Evolutionary conservation across 2,888 invertebrate species (phyloP).

Genomic region (Labia minor): DNA sequence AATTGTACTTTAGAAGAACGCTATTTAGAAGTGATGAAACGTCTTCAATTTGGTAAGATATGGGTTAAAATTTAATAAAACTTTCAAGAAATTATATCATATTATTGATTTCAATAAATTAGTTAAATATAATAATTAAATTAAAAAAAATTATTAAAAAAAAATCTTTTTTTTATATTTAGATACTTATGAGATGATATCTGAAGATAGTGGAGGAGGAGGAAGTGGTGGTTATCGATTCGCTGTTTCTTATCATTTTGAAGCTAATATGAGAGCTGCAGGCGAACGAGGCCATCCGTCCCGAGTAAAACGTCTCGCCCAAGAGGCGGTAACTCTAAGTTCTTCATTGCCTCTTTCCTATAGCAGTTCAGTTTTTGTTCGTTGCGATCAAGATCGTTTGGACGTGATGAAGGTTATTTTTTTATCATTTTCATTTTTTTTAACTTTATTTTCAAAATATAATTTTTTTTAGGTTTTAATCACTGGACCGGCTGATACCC

Average conservation of each 20-base stretch:
- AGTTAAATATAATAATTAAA: not conserved
- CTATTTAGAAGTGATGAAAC: slow-evolving; percentile 79
- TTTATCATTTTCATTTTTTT: slow-evolving; percentile 9
- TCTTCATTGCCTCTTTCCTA: slow-evolving; percentile 85
- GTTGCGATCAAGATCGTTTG: slow-evolving; percentile 85
- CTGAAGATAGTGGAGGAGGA: slow-evolving; percentile 56
- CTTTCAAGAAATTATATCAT: not conserved
- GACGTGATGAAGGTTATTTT: slow-evolving; percentile 83
- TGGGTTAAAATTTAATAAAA: slow-evolving; percentile 23
- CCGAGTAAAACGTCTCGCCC: slow-evolving; percentile 82
- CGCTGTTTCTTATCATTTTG: slow-evolving; percentile 80
- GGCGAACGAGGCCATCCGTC: slow-evolving; percentile 78
- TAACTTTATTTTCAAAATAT: not conserved
- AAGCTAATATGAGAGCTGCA: slow-evolving; percentile 72
- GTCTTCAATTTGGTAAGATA: slow-evolving; percentile 78
- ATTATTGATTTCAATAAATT: not conserved
- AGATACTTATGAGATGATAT: slow-evolving; percentile 89
- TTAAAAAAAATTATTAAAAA: not conserved
- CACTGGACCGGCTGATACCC: slow-evolving; percentile 83
- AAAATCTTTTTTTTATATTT: too few relatives aligned
- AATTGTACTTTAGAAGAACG: slow-evolving; percentile 32
- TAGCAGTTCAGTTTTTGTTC: slow-evolving; percentile 88
- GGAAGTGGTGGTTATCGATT: slow-evolving; percentile 62
- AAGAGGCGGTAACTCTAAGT: slow-evolving; percentile 87
- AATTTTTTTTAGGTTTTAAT: slow-evolving; percentile 58